These are phyloP conservation scores for Lepisosteus osseus DNA, from an alignment of 2,113 vertebrate genomes.

Conservation along the genomic window DNA sequence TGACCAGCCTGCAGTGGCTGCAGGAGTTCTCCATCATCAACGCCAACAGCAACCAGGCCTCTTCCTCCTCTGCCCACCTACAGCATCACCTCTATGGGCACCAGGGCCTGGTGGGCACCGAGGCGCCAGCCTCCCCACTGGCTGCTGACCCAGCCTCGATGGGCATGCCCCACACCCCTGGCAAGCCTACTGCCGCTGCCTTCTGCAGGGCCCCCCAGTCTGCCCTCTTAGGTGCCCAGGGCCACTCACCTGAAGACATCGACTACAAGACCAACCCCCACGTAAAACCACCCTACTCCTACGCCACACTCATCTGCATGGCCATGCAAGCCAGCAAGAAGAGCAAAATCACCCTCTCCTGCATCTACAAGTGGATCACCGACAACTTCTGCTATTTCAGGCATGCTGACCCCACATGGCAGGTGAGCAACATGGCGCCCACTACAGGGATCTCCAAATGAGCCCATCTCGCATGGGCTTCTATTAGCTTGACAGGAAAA, in stretches of 20 bases:
- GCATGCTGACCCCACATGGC: slow-evolving; percentile 92
- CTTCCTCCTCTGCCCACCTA: slow-evolving; percentile 45
- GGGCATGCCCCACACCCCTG: slow-evolving; percentile 79
- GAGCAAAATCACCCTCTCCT: slow-evolving; percentile 87
- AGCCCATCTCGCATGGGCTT: too few species aligned
- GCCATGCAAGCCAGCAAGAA: slow-evolving; percentile 89
- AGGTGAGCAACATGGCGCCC: slow-evolving; percentile 60
- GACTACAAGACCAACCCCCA: slow-evolving; percentile 84
- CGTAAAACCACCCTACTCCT: slow-evolving; percentile 88
- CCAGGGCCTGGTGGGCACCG: slow-evolving; percentile 55
- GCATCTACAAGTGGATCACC: slow-evolving; percentile 95
- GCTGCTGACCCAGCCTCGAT: slow-evolving; percentile 84
- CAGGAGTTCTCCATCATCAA: slow-evolving; percentile 86
- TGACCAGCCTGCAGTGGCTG: slow-evolving; percentile 93
- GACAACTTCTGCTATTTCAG: slow-evolving; percentile 96
- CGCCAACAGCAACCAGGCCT: slow-evolving; percentile 56
- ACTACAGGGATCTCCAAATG: too few species aligned
- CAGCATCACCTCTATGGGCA: slow-evolving; percentile 63
- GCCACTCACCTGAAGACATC: slow-evolving; percentile 78
- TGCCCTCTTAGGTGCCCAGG: slow-evolving; percentile 52
- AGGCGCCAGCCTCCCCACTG: slow-evolving; percentile 77
- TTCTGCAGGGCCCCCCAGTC: slow-evolving; percentile 60
- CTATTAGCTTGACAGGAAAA: too few species aligned
- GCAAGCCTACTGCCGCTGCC: slow-evolving; percentile 81
- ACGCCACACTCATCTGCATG: slow-evolving; percentile 94